Evolutionary conservation across 2,797 vertebrate genomes (phyloP).

Genomic region (Enteromius unitaeniatus): DNA sequence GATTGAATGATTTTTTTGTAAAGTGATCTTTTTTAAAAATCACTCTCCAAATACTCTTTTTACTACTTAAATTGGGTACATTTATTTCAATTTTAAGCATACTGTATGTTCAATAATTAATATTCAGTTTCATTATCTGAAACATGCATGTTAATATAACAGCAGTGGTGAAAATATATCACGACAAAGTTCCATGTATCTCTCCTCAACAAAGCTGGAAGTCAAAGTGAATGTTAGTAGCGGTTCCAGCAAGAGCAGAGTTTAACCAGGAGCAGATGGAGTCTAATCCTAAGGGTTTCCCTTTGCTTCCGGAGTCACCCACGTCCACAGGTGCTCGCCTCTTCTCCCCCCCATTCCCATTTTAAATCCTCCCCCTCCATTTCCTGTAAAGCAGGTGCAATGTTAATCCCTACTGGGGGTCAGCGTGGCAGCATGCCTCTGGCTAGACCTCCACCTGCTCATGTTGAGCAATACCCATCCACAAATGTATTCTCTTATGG

Average conservation of each 20-base stretch:
- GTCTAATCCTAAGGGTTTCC: conserved; percentile 59
- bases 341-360: conserved; percentile 35
- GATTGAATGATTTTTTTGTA: background rate
- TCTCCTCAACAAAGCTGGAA: conserved; percentile 35
- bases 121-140: background rate
- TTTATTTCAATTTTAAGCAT: background rate
- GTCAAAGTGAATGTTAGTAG: conserved; percentile 58
- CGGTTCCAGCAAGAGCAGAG: conserved; percentile 55
- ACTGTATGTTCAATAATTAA: background rate
- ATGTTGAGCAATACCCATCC: conserved; percentile 49
- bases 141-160: conserved; percentile 21
- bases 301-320: conserved; percentile 62
- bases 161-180: conserved; percentile 11
- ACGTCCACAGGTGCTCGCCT: conserved; percentile 62
- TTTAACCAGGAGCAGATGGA: conserved; percentile 63
- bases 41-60: background rate
- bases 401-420: conserved; percentile 61
- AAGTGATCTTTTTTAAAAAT: background rate
- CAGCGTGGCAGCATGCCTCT: conserved; percentile 58
- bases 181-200: conserved; percentile 9
- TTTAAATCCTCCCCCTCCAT: conserved; percentile 60
- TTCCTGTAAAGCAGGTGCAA: conserved; percentile 64
- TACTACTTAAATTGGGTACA: background rate
- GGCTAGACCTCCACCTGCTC: conserved; percentile 63
- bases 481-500: conserved; percentile 50